phyloP scores from a whole-genome alignment of 2,797 vertebrate genomes.

The Stomatorhinus walkeri region DNA sequence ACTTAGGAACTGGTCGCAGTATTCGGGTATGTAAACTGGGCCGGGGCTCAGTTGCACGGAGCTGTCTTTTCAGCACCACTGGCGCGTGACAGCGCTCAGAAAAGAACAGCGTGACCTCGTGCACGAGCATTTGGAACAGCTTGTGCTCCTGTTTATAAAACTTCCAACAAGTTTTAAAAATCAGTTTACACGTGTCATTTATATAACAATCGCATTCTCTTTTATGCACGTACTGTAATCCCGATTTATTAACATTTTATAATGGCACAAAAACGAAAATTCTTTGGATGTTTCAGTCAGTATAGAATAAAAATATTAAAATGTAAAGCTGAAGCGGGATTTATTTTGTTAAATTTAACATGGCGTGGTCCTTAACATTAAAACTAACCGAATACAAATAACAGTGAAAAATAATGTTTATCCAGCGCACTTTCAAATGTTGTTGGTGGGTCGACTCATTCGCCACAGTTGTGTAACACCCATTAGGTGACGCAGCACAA shows the following conservation, averaged over 20 bases:
- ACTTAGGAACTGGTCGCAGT: background rate
- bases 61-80: slow-evolving; percentile 65
- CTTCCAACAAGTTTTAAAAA: background rate
- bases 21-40: background rate
- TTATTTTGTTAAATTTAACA: background rate
- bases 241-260: background rate
- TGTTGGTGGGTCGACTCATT: background rate
- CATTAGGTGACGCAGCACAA: slow-evolving; percentile 13
- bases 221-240: background rate
- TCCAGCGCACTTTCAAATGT: background rate
- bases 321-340: background rate
- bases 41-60: slow-evolving; percentile 32
- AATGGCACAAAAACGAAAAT: background rate
- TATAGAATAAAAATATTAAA: background rate
- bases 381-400: background rate
- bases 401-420: background rate
- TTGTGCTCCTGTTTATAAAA: background rate
- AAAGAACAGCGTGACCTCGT: background rate
- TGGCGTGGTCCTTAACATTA: background rate
- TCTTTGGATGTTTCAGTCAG: background rate
- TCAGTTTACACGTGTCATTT: background rate
- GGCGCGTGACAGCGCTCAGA: slow-evolving; percentile 22
- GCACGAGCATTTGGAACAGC: slow-evolving; percentile 6
- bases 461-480: background rate
- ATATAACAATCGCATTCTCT: background rate